These are phyloP conservation scores for Anoncus sp. DNA, from an alignment of 2,888 invertebrate species.

Conservation along the genomic window DNA sequence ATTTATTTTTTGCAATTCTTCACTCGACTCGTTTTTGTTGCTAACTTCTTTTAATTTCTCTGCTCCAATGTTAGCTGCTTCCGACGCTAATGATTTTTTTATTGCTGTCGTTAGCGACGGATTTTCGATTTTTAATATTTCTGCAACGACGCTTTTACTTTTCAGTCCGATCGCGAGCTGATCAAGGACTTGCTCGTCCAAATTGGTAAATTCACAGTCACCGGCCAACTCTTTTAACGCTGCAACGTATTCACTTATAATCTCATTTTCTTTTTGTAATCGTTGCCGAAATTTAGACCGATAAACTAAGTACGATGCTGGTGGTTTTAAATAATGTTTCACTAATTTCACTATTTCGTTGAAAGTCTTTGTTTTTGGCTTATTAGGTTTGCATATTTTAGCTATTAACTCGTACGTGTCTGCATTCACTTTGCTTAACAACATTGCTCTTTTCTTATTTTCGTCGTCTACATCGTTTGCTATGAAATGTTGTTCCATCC, in stretches of 20 bases:
- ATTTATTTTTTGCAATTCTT: too few species aligned
- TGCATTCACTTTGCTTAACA: slow-evolving; percentile 51
- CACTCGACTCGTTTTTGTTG: neutral
- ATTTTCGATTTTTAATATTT: slow-evolving; percentile 44
- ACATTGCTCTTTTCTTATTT: slow-evolving; percentile 40
- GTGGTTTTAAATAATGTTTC: slow-evolving; percentile 44
- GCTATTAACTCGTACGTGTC: slow-evolving; percentile 33
- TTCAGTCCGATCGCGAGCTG: slow-evolving; percentile 49
- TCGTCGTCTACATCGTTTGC: slow-evolving; percentile 39
- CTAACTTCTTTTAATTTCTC: neutral
- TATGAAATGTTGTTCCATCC: slow-evolving; percentile 35
- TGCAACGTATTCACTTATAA: slow-evolving; percentile 49
- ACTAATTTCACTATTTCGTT: slow-evolving; percentile 32
- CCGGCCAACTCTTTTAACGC: slow-evolving; percentile 33
- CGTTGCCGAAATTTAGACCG: slow-evolving; percentile 36
- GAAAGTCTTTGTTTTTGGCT: slow-evolving; percentile 19
- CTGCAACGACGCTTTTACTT: slow-evolving; percentile 33
- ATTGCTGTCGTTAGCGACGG: neutral
- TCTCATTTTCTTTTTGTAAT: slow-evolving; percentile 39
- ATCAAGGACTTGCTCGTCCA: slow-evolving; percentile 48
- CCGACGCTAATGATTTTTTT: too few species aligned
- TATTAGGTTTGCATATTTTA: slow-evolving; percentile 39
- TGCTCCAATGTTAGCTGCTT: neutral
- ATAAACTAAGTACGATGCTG: slow-evolving; percentile 35
- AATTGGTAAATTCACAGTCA: slow-evolving; percentile 43